Base-by-base conservation (phyloP, 1,140 invertebrate species). In the Tetramorium simillimum region DNA sequence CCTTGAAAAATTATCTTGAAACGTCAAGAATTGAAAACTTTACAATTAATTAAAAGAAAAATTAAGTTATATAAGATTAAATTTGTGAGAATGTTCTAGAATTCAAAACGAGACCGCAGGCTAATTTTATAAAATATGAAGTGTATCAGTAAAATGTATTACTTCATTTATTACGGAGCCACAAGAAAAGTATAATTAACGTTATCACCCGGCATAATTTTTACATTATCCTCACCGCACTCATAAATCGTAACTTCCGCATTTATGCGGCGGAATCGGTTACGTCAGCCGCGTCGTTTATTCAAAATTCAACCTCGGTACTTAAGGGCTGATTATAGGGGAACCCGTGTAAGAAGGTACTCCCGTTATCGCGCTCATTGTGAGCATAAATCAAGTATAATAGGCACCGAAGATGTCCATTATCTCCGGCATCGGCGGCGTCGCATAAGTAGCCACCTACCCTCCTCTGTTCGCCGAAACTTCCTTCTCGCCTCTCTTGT, bases 401-500 rank as follows among this genome's bases (percentile, higher is more conserved):
- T 56, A 12, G 7, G 12, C 16, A 46, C 18, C 21, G 18, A 5
- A 43, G 37, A 58, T 10, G 14, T n/a, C 37, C 28, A 46, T 70
- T 70, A 72, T 58, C 65, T 46, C 14, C 14, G 10, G 51, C 40
- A 70, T 33, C 14, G 51, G 33, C 33, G 33, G 33, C 10, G 18
- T 60, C n/a, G 53, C 80, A 73, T 60, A 73, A 73, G 67, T 60
- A 46, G 37, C 51, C 37, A 51, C 18, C 10, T 9, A 33, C 14
- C 21, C 24, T 40, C 18, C 18, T 7, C 28, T 16, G 14, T 18
- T 28, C 46, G 58, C 33, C 28, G 37, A 67, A 85, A 70, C 67
- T 89, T 78, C 69, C 69, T 88, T 88, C 76, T 76, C 46, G 88
- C 51, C 77, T 88, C 80, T 87, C 56, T 84, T 58, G 58, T 75